phyloP scores from a whole-genome alignment of 2,113 vertebrate genomes.

The Mustela nigripes region DNA sequence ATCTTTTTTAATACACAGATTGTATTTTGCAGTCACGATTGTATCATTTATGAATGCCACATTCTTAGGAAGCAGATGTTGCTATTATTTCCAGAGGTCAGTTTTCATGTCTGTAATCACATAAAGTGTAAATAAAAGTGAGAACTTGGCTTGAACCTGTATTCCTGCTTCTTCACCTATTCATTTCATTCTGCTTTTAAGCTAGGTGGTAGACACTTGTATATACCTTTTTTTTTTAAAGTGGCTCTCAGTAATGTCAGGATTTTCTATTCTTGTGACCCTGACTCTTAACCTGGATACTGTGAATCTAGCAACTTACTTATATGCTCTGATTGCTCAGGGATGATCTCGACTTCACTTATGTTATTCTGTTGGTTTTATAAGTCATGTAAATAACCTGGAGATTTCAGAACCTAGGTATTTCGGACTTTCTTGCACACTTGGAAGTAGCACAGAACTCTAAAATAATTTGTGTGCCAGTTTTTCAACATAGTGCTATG shows the following conservation, averaged over 20 bases:
- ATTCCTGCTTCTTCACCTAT: not conserved
- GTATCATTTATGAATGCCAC: conserved; percentile 1
- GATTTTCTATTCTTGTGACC: not conserved
- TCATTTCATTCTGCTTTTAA: conserved; percentile 24
- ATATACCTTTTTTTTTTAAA: not conserved
- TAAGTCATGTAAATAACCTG: conserved; percentile 36
- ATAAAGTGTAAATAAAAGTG: conserved; percentile 33
- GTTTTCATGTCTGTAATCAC: not conserved
- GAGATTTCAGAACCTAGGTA: conserved; percentile 28
- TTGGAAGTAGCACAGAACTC: not conserved
- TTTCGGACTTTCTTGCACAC: not conserved
- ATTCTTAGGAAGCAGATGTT: not conserved
- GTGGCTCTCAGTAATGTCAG: not conserved
- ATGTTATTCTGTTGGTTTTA: not conserved
- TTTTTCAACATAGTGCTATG: not conserved
- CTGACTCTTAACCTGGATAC: not conserved
- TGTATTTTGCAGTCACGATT: conserved; percentile 11
- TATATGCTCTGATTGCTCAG: not conserved
- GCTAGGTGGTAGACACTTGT: not conserved
- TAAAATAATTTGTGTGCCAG: not conserved
- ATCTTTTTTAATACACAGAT: not conserved
- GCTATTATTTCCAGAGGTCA: conserved; percentile 34
- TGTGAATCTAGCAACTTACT: not conserved
- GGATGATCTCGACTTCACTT: not conserved
- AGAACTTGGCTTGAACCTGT: not conserved